A percentile compares a stretch with the other conserved stretches of the same genome.
Evolutionary conservation across 2,888 invertebrate genomes (phyloP).

Genomic region (Ochropleura plecta): DNA sequence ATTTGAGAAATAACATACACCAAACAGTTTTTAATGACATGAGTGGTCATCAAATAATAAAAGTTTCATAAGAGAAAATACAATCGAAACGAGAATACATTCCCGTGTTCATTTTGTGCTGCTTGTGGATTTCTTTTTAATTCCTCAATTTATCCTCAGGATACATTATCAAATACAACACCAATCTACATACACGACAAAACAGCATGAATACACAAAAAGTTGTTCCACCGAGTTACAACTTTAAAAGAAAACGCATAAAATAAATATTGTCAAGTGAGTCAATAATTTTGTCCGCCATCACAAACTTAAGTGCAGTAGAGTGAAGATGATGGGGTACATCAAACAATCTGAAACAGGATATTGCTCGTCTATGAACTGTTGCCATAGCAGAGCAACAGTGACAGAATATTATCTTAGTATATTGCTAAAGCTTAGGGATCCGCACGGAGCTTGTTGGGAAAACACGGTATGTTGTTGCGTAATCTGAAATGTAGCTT

Average conservation of each 20-base stretch:
- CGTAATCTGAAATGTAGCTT: slow-evolving; percentile 1
- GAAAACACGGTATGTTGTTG: slow-evolving; percentile 10
- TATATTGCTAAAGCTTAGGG: slow-evolving; percentile 38
- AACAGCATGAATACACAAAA: not conserved
- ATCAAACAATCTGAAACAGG: slow-evolving; percentile 72
- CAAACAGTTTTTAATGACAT: not conserved
- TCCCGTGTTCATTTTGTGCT: not conserved
- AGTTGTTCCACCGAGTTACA: no score
- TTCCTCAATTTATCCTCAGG: not conserved
- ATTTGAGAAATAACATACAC: not conserved
- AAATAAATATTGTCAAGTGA: not conserved
- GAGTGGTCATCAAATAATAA: not conserved
- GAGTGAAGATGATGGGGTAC: slow-evolving; percentile 66
- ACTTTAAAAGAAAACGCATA: not conserved
- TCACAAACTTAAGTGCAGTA: slow-evolving; percentile 69
- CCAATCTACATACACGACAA: not conserved
- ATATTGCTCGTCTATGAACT: slow-evolving; percentile 68
- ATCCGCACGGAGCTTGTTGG: slow-evolving; percentile 15
- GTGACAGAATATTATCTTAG: slow-evolving; percentile 47
- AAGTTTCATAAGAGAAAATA: not conserved
- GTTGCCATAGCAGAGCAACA: slow-evolving; percentile 17
- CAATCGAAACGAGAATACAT: not conserved
- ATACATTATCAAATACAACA: not conserved
- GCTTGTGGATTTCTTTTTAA: not conserved
- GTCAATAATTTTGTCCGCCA: slow-evolving; percentile 58